Base-by-base conservation (phyloP, 2,797 vertebrate species). In the Siniperca undulata region DNA sequence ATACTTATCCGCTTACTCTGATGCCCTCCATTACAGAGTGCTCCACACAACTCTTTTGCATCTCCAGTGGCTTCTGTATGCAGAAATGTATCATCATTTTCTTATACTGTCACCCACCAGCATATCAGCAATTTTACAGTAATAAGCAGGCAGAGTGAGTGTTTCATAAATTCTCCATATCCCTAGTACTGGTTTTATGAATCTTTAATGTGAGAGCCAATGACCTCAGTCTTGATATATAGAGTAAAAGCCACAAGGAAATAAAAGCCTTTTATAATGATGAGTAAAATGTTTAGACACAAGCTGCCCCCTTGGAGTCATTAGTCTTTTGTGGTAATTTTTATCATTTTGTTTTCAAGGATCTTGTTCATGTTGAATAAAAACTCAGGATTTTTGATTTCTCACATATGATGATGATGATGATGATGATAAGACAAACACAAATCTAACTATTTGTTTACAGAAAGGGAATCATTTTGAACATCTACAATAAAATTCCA, bases 1-100 rank as follows among this genome's bases (percentile, higher is more conserved):
- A 95, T 91, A 89, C 90, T 92, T 89, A 89, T 86, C 86, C 76
- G 77, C 80, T 89, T 90, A 89, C 89, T 93, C 88, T 87, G 91
- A 93, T 93, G 94, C 90, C 93, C 93, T 92, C 93, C 92, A 94
- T 95, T 94, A 94, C 89, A 13, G 66, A 74, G 81, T 83, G 87
- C 80, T 89, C 82, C 80, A 27, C 71, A 38, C 83, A 83, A 90
- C 83, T 92, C 89, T 91, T 90, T 91, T 89, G 88, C 89, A 91
- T 94, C 93, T 90, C 87, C 90, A 81, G 86, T 85, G 77, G 88
- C 84, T 80, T 89, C 86, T 83, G 82, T 82, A 80, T 89, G 89
- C 90, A 90, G 82, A 89, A 91, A 93, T 87, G 82, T 85, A 82
- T 91, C 88, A 88, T 92, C 86, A 79, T 90, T 92, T 91, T 80